Percentiles rank a stretch among this genome's conserved stretches.
phyloP scores from a whole-genome alignment of 2,113 vertebrate genomes.

The Hypomesus transpacificus region DNA sequence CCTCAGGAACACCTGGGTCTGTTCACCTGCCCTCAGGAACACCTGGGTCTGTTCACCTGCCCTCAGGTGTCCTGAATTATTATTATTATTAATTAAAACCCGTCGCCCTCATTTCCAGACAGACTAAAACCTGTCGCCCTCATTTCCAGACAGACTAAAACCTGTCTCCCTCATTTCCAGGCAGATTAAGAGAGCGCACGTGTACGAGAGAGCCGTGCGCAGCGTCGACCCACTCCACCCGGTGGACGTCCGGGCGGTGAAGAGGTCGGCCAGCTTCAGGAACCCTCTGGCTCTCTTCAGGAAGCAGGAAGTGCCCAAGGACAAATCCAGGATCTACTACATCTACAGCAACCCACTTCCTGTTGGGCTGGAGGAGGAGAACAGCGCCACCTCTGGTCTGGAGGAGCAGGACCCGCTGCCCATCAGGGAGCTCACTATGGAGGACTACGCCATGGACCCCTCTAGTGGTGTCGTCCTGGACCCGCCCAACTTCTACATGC shows the following conservation, averaged over 20 bases:
- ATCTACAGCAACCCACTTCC: conserved; percentile 74
- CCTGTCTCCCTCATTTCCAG: conserved; percentile 32
- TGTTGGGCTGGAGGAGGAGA: conserved; percentile 53
- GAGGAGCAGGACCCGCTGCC: conserved; percentile 5
- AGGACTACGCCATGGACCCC: conserved; percentile 49
- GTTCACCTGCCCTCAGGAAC: too few relatives aligned
- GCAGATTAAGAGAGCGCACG: conserved; percentile 53
- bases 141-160: too few relatives aligned
- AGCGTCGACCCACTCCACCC: conserved; percentile 31
- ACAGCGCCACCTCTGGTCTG: background rate
- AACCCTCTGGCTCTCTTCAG: conserved; percentile 61
- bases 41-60: too few relatives aligned
- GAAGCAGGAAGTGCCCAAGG: conserved; percentile 41
- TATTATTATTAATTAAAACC: too few relatives aligned
- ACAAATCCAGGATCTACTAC: conserved; percentile 71
- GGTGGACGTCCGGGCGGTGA: conserved; percentile 50
- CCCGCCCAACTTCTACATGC: conserved; percentile 70
- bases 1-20: too few relatives aligned
- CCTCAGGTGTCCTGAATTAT: too few relatives aligned
- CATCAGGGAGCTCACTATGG: conserved; percentile 16
- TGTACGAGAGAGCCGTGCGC: conserved; percentile 61
- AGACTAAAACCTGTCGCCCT: background rate
- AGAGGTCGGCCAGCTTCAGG: conserved; percentile 60
- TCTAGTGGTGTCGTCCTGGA: conserved; percentile 59
- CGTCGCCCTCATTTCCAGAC: background rate